Conservation (phyloP, 1,140 invertebrate genomes). For the Homarus americanus region DNA sequence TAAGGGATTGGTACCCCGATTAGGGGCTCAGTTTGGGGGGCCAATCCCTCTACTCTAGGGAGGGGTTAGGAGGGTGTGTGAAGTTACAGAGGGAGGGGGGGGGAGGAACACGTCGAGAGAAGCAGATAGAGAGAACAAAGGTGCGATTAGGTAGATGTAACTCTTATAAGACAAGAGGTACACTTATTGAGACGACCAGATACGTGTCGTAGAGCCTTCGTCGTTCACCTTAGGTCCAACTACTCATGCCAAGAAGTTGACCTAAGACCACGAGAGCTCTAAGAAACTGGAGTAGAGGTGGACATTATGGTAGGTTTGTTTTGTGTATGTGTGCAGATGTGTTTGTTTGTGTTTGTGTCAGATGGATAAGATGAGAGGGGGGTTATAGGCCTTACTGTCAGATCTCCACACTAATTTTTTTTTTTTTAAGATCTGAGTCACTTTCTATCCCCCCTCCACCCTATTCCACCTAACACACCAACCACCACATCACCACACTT, state of each 20-base stretch:
- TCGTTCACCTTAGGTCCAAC: neutral
- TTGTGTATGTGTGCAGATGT: neutral
- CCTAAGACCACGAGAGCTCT: too few relatives aligned
- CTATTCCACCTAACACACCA: neutral
- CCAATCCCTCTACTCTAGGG: conserved; percentile 18
- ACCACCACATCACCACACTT: neutral
- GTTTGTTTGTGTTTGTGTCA: neutral
- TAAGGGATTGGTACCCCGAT: conserved; percentile 35
- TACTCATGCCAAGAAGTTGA: too few relatives aligned
- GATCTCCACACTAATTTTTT: too few relatives aligned
- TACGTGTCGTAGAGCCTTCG: too few relatives aligned
- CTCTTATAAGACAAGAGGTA: neutral
- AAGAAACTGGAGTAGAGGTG: too few relatives aligned
- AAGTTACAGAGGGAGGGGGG: too few relatives aligned
- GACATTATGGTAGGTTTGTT: neutral
- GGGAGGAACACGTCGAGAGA: neutral
- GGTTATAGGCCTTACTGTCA: neutral
- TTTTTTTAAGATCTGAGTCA: too few relatives aligned
- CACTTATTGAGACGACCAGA: neutral
- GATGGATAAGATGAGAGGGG: neutral
- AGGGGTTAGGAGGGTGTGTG: neutral
- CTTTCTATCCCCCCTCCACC: neutral
- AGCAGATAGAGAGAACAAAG: neutral
- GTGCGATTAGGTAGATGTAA: neutral
- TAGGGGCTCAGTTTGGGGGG: conserved; percentile 51